Evolutionary conservation across 2,888 invertebrate species (phyloP), one percentile per base, ranked within the genome.

Genomic region (Dicyrtomina minuta): DNA sequence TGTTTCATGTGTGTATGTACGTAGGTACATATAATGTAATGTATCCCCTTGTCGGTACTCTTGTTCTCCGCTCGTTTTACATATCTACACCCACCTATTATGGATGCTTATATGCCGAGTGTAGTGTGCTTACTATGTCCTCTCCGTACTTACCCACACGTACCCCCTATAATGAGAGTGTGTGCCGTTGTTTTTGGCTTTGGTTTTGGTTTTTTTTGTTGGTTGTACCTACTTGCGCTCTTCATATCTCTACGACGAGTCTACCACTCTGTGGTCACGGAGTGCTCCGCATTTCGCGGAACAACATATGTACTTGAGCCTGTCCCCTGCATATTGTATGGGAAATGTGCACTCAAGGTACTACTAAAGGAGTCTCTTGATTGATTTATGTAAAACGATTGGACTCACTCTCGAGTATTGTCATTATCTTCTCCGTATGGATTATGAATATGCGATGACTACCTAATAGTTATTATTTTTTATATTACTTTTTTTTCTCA

Each of bases 361-460:
- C 20, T 6, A 12, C 33, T n/a, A 55, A 55, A 43, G 12, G 8
- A 65, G 22, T 24, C 64, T 49, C 51, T 53, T 65, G 64, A 65
- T 65, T 65, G 51, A 65, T 65, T 65, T 51, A 65, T 53, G 64
- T 53, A 26, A 41, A 55, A 65, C 53, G 64, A 65, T 65, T 53
- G 64, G 64, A 65, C 27, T 58, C 33, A 39, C 58, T 33, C 33
- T 39, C 39, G 58, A 33, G 8, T 33, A 33, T 56, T 56, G 56
- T 27, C 13, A 13, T 55, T 12, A 15, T 12, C 53, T 24, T 46
- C 4, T 46, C 3, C 15, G 3, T 4, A n/a, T 46, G 46, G 46
- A 46, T 4, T 41, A 41, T 13, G 43, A 41, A 3, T 46, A 46
- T 46, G 46, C 15, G 46, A 6, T 4, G 46, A 15, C 5, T 46